Base-by-base conservation (phyloP, 2,888 invertebrate species). In the Cheilosia scutellata region DNA sequence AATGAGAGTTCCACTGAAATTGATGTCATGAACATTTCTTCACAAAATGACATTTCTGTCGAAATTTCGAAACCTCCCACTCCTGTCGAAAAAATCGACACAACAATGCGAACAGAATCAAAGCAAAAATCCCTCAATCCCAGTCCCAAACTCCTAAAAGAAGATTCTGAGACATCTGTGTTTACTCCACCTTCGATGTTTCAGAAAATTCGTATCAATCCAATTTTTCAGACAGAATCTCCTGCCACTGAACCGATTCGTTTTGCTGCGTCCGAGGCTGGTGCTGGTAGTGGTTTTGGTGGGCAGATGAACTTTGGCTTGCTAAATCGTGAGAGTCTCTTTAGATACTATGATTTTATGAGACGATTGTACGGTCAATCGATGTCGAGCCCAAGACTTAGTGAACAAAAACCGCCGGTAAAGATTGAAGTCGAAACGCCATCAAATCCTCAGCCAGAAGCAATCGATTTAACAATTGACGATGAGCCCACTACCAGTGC, bases 1-100 rank as follows among this genome's bases (percentile, higher is more conserved):
- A 92, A 91, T 65, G 92, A 92, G 84, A 92, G 92, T 83, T 92
- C 92, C 7, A 91, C 91, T 3, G 92, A 92, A 89, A 88, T 91
- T 51, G 92, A 92, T 74, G 89, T 87, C 5, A 79, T 91, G 4
- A 91, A 90, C 76, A 90, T 90, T 62, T 91, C 92, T 16, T 90
- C 91, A 62, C 90, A 90, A 49, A 91, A 91, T 3, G 92, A 92
- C 58, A 92, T 90, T 88, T 91, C 92, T 2, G 49, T 91, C 29
- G 91, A 92, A 82, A 89, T 86, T 25, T 55, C 83, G 1, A 87
- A 87, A 29, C 37, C 76, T 13, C 76, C 77, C 2, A 63, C 72
- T n/a, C 51, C 75, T 27, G 47, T 65, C n/a, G 44, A 44, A 60
- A 57, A 33, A 63, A 7, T 33, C 13, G 78, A 82, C 60, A 5